Percentiles rank a stretch among this genome's conserved stretches.
Conservation (phyloP, 2,113 vertebrate species). For the Hemibates koningsi region DNA sequence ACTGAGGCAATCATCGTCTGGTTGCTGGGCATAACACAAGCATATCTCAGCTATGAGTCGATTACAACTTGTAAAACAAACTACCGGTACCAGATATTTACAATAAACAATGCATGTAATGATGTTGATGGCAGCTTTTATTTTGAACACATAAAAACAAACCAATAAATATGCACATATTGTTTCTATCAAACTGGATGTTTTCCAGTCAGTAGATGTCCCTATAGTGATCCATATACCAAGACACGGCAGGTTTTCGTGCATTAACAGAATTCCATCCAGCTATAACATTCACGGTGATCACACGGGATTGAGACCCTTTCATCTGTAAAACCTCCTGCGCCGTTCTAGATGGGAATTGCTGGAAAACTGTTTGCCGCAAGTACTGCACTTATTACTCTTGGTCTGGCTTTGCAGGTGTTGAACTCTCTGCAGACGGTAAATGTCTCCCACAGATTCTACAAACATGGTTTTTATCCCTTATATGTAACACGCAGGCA, state of each 20-base stretch:
- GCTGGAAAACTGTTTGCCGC: not conserved
- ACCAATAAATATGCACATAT: not conserved
- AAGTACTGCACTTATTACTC: not conserved
- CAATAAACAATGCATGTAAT: not conserved
- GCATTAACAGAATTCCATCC: not conserved
- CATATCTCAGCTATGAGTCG: not conserved
- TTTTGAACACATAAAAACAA: not conserved
- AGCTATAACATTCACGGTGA: not conserved
- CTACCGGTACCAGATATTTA: not conserved
- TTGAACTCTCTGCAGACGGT: not conserved
- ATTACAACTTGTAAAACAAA: not conserved
- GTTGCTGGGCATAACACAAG: not conserved
- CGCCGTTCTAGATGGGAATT: not conserved
- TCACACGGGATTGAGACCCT: not conserved
- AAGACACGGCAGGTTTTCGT: not conserved
- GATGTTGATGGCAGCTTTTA: not conserved
- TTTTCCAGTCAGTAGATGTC: not conserved
- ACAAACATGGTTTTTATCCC: not conserved
- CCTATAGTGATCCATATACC: not conserved
- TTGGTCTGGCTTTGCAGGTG: not conserved
- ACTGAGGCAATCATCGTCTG: not conserved
- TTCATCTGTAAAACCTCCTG: not conserved
- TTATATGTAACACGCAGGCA: not conserved
- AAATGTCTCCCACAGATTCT: conserved; percentile 6
- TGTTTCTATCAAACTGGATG: not conserved